phyloP scores from a whole-genome alignment of 2,797 vertebrate genomes.

The Anguilla megastoma region DNA sequence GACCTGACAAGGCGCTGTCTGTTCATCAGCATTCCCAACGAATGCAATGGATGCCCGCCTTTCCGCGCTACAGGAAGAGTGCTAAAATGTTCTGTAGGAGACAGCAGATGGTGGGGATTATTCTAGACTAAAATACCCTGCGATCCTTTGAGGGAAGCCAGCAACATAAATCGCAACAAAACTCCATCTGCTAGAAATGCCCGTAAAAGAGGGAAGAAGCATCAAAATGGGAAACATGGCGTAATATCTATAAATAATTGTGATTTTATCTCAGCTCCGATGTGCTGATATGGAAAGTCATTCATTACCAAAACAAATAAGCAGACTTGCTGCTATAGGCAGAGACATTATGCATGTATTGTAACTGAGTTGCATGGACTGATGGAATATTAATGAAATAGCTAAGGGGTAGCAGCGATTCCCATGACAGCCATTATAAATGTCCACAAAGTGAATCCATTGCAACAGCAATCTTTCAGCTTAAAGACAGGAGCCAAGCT shows the following conservation, averaged over 20 bases:
- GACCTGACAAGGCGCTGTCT: neutral
- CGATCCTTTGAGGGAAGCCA: slow-evolving; percentile 70
- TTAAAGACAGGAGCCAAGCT: slow-evolving; percentile 6
- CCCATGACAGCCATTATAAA: slow-evolving; percentile 18
- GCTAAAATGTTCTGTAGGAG: slow-evolving; percentile 64
- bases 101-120: slow-evolving; percentile 81
- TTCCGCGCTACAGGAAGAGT: slow-evolving; percentile 37
- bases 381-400: slow-evolving; percentile 26
- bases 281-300: slow-evolving; percentile 20
- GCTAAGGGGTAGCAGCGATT: slow-evolving; percentile 19
- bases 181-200: slow-evolving; percentile 72
- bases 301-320: slow-evolving; percentile 32
- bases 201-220: slow-evolving; percentile 45
- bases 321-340: slow-evolving; percentile 25
- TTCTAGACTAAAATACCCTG: slow-evolving; percentile 74
- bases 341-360: slow-evolving; percentile 21
- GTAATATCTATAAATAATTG: slow-evolving; percentile 25
- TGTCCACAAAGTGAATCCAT: slow-evolving; percentile 7
- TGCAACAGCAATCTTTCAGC: neutral
- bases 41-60: neutral
- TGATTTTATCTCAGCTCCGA: slow-evolving; percentile 1
- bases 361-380: slow-evolving; percentile 5
- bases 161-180: slow-evolving; percentile 66
- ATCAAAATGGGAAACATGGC: slow-evolving; percentile 40
- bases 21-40: slow-evolving; percentile 4